Conservation (phyloP, 1,140 invertebrate species). For the honey bee (Apis mellifera) region Amel_HAv3.1 CM009936.2:7342001-7342500, state of each 20-base stretch:
- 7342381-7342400: background rate
- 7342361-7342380: background rate
- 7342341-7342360: background rate
- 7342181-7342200: background rate
- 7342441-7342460: background rate
- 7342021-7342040: constrained; percentile 49
- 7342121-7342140: no score
- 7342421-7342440: background rate
- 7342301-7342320: background rate
- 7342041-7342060: constrained; percentile 39
- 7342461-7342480: no score
- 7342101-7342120: background rate
- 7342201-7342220: background rate
- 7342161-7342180: no score
- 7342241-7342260: background rate
- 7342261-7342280: background rate
- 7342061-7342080: constrained; percentile 16
- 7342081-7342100: background rate
- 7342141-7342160: background rate
- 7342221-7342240: background rate
- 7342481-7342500: no score
- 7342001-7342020: constrained; percentile 23
- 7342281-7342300: no score
- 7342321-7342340: background rate
- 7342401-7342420: background rate